A percentile compares a stretch with the other conserved stretches of the same genome.
Evolutionary conservation across 2,888 invertebrate species (phyloP).

Genomic region (Rapana venosa): DNA sequence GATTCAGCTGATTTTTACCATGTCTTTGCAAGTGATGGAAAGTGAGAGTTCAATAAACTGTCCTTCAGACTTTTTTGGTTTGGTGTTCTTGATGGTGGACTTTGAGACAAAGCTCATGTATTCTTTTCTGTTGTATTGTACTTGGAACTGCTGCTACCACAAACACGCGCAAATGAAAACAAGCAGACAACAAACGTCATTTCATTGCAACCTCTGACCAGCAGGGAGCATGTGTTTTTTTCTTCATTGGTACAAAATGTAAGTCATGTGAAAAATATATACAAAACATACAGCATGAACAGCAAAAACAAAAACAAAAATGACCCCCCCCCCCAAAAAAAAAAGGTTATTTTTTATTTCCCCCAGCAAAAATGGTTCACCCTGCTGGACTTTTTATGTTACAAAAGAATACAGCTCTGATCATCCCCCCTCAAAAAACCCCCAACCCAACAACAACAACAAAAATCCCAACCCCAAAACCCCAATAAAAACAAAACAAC

Average conservation of each 20-base stretch:
- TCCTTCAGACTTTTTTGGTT: neutral
- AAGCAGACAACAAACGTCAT: neutral
- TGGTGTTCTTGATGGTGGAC: neutral
- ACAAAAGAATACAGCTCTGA: too few relatives aligned
- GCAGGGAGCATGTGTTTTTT: neutral
- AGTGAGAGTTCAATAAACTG: neutral
- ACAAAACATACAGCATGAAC: too few relatives aligned
- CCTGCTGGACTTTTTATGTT: too few relatives aligned
- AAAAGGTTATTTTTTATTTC: too few relatives aligned
- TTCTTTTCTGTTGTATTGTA: neutral
- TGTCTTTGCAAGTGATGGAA: neutral
- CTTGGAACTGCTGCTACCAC: neutral
- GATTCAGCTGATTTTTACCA: neutral
- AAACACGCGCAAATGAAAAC: neutral
- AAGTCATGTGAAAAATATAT: neutral
- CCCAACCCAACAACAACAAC: too few relatives aligned
- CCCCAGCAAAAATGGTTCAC: too few relatives aligned
- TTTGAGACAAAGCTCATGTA: neutral
- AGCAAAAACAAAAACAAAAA: too few relatives aligned
- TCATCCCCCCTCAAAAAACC: too few relatives aligned
- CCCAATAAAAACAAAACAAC: too few relatives aligned
- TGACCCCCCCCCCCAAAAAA: too few relatives aligned
- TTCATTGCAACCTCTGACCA: neutral
- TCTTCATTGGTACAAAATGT: neutral
- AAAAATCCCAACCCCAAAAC: too few relatives aligned